phyloP scores from a whole-genome alignment of 2,113 vertebrate genomes.

The Saguinus midas region DNA sequence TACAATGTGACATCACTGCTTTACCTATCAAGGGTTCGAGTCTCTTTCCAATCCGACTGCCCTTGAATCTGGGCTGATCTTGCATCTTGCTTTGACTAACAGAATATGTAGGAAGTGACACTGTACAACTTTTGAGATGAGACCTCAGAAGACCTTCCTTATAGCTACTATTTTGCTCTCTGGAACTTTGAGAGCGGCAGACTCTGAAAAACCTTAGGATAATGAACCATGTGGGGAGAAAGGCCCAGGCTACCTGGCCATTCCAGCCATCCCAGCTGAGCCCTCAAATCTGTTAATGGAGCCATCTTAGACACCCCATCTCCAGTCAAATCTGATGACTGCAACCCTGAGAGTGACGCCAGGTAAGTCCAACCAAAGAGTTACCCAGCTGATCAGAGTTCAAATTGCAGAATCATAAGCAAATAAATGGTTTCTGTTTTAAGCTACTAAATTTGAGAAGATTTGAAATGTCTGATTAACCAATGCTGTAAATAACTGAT shows the following conservation, averaged over 20 bases:
- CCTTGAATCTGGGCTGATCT: background rate
- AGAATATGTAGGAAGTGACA: background rate
- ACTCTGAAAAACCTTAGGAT: background rate
- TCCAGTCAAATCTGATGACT: background rate
- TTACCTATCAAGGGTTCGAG: background rate
- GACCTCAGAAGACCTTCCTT: background rate
- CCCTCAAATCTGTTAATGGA: background rate
- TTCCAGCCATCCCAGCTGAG: background rate
- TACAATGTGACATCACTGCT: background rate
- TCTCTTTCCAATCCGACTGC: background rate
- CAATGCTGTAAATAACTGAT: background rate
- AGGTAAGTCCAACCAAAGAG: background rate
- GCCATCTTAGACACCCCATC: background rate
- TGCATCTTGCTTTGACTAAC: background rate
- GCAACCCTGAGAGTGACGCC: background rate
- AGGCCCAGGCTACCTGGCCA: background rate
- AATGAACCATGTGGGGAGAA: background rate
- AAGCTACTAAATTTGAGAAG: background rate
- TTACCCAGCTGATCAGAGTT: background rate
- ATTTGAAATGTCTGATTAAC: conserved; percentile 27
- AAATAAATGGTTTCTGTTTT: background rate
- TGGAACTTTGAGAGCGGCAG: background rate
- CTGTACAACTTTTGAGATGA: background rate
- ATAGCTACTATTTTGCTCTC: background rate
- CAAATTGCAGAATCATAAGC: background rate